phyloP scores from a whole-genome alignment of 1,140 invertebrate genomes.

The Pomacea maculata region DNA sequence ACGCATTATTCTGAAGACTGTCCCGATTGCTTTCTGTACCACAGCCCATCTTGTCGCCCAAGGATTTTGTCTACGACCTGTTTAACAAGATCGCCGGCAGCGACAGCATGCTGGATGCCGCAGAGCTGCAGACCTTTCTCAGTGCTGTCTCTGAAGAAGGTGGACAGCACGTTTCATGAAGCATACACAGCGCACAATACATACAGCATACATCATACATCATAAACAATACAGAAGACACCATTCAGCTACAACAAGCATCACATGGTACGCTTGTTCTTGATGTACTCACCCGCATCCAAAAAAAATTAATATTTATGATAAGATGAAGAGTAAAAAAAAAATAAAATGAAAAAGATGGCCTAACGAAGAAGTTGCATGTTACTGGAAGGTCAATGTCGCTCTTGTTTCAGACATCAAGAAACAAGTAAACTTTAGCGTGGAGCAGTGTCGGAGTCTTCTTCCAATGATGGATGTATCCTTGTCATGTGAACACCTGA shows the following conservation, averaged over 20 bases:
- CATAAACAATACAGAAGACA: too few relatives aligned
- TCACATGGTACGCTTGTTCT: too few relatives aligned
- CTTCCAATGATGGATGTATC: slow-evolving; percentile 89
- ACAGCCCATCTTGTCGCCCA: slow-evolving; percentile 13
- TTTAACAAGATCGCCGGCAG: slow-evolving; percentile 14
- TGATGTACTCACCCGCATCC: too few relatives aligned
- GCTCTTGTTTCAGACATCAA: slow-evolving; percentile 41
- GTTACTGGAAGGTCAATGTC: too few relatives aligned
- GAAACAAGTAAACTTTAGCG: slow-evolving; percentile 75
- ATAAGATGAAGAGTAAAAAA: too few relatives aligned
- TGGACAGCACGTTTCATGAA: not conserved
- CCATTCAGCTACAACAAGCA: too few relatives aligned
- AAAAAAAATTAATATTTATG: too few relatives aligned
- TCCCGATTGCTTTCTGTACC: not conserved
- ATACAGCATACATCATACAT: not conserved
- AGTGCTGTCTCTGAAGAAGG: slow-evolving; percentile 12
- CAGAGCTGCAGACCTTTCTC: slow-evolving; percentile 10
- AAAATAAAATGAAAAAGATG: too few relatives aligned
- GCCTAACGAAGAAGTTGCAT: too few relatives aligned
- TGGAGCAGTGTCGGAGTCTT: slow-evolving; percentile 93
- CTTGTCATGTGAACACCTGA: slow-evolving; percentile 25
- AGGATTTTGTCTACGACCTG: slow-evolving; percentile 15
- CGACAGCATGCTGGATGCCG: slow-evolving; percentile 13
- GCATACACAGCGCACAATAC: not conserved
- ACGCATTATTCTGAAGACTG: not conserved